Evolutionary conservation across 2,113 vertebrate species (phyloP).

Genomic region (Tautogolabrus adspersus): DNA sequence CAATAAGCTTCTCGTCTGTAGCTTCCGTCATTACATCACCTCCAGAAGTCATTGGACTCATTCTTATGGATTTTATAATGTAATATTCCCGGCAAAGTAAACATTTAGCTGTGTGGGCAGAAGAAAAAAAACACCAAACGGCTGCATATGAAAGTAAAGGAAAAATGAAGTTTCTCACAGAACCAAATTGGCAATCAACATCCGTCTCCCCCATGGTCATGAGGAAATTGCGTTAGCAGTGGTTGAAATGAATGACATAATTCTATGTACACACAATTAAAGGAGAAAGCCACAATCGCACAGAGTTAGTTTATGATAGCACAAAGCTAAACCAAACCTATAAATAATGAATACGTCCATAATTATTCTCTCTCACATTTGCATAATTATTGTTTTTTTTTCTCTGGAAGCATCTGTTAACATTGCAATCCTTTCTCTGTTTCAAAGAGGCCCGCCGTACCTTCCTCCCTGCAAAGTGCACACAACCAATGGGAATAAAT

Average conservation of each 20-base stretch:
- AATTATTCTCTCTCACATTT: slow-evolving; percentile 85
- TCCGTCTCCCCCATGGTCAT: slow-evolving; percentile 81
- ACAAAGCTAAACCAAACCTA: slow-evolving; percentile 81
- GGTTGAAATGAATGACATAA: slow-evolving; percentile 85
- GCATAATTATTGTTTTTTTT: slow-evolving; percentile 85
- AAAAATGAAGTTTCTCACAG: slow-evolving; percentile 80
- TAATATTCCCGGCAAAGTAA: slow-evolving; percentile 77
- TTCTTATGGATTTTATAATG: slow-evolving; percentile 82
- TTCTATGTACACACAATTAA: slow-evolving; percentile 85
- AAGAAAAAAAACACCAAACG: slow-evolving; percentile 66
- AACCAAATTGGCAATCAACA: slow-evolving; percentile 84
- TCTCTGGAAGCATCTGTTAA: slow-evolving; percentile 80
- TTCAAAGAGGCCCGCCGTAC: slow-evolving; percentile 60
- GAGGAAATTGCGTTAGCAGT: slow-evolving; percentile 82
- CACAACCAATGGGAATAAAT: slow-evolving; percentile 72
- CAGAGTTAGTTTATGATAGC: slow-evolving; percentile 82
- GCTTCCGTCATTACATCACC: slow-evolving; percentile 75
- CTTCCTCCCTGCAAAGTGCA: slow-evolving; percentile 73
- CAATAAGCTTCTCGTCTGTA: slow-evolving; percentile 73
- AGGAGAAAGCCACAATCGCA: slow-evolving; percentile 77
- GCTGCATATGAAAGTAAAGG: slow-evolving; percentile 82
- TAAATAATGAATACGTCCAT: slow-evolving; percentile 86
- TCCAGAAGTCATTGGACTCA: slow-evolving; percentile 68
- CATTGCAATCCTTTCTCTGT: slow-evolving; percentile 76
- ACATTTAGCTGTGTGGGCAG: slow-evolving; percentile 65